Evolutionary conservation across 2,113 vertebrate species (phyloP).

Genomic region (Entomyzon cyanotis): DNA sequence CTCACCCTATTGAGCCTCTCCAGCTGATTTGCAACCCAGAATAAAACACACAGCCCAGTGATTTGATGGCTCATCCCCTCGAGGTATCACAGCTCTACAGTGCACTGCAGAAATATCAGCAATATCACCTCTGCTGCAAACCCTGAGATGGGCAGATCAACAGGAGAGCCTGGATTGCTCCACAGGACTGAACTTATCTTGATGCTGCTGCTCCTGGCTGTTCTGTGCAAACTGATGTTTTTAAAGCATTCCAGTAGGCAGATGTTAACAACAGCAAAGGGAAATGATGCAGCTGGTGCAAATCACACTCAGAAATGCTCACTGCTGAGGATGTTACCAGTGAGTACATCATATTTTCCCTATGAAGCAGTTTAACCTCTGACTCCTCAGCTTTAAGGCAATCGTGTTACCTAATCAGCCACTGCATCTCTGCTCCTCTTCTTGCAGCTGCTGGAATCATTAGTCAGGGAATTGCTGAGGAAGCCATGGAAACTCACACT

Average conservation of each 20-base stretch:
- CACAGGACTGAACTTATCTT: background rate
- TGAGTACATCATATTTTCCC: slow-evolving; percentile 34
- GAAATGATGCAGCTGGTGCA: background rate
- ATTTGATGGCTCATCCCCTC: background rate
- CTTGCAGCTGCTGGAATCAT: slow-evolving; percentile 45
- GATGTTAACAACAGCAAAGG: background rate
- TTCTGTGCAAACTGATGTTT: background rate
- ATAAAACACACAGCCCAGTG: background rate
- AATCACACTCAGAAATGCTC: background rate
- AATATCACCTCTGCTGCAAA: background rate
- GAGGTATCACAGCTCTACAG: background rate
- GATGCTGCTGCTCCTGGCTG: background rate
- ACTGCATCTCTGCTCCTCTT: slow-evolving; percentile 4
- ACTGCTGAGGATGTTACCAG: background rate
- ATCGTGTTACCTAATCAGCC: slow-evolving; percentile 46
- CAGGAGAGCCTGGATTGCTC: background rate
- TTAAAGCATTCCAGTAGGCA: background rate
- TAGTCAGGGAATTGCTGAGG: slow-evolving; percentile 42
- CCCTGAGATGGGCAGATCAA: background rate
- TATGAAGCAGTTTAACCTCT: slow-evolving; percentile 58
- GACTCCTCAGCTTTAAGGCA: slow-evolving; percentile 49
- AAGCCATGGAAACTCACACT: slow-evolving; percentile 39
- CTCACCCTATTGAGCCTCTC: background rate
- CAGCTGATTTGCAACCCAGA: background rate
- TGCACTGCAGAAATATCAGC: background rate